Base-by-base conservation (phyloP, 23 tunicate species). In the Corella eumyota region DNA sequence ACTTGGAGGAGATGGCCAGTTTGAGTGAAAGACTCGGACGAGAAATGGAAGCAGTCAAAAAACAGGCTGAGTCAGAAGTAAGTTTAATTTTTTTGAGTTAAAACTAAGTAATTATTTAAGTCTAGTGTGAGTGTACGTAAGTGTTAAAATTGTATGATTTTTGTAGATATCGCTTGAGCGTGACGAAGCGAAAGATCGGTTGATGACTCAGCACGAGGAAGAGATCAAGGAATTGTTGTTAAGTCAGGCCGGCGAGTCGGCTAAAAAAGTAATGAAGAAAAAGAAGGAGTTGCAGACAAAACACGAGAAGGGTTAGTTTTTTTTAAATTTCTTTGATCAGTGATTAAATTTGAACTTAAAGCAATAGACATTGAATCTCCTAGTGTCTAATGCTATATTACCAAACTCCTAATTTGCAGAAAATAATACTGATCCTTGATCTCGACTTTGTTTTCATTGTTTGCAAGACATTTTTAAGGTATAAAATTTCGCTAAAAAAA, bases 221-320 rank as follows among this genome's bases (percentile, higher is more conserved):
- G 77, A 84, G 56, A 36, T 84, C 56, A 60, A 62, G 31, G 81
- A 84, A 69, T 28, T 75, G 19, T 35, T 84, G 72, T 68, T 84
- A 34, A 69, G 54, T 45, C 74, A 76, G 45, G 94, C 94, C 27
- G 94, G 94, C 0, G 94, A 84, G 33, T 78, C 94, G 4, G 94
- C 94, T 32, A 69, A 56, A 45, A 84, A 75, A 75, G 73, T 84
- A 6, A 62, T 75, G 63, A 84, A 84, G 60, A 46, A 62, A 73
- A 84, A 84, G 64, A 69, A 70, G 67, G 69, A 84, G 37, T 34
- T 84, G 54, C 70, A 84, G 54, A 50, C 73, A 11, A 84, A 84
- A 38, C 94, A 84, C 21, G 81, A 84, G 36, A 56, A 84, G 69
- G 94, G 94, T 84, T 3, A 24, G 29, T n/a, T n/a, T n/a, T n/a